Evolutionary conservation across 1,140 invertebrate species (phyloP), one percentile per base, ranked within the genome.

Genomic region (Drosophila trapezifrons): DNA sequence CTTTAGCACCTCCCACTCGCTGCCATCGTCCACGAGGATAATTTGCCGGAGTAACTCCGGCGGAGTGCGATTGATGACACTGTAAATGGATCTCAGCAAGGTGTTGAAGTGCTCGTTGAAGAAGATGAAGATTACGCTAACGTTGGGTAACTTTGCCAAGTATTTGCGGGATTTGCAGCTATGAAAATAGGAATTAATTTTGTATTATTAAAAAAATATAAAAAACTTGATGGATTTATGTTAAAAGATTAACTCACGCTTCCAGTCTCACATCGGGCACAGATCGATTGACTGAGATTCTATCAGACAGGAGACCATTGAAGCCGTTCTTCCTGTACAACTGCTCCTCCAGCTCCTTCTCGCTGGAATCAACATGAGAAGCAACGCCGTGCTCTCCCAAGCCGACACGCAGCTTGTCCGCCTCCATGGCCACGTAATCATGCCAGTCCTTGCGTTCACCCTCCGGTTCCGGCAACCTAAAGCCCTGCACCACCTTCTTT

Each of bases 61-160:
- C 4, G 98, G 98, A n/a, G 97, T 96, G 66, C 97, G 93, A 90
- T 96, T 95, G 1, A 98, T 86, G 10, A 98, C 96, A 91, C 96
- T 98, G 76, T 95, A 94, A 8, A 95, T 96, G 15, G 97, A 98
- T 42, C 98, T 93, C 7, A 99, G 92, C 22, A 99, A 91, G 3
- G 97, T 97, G 59, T 95, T 96, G 94, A 96, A 97, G 92, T 98
- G 97, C 92, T 98, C 98, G 90, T 98, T 98, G 92, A 98, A 97
- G 93, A 99, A 99, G 20, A 98, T 98, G 32, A 99, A 95, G 46
- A 99, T 95, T 8, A 99, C 95, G 92, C 96, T 96, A 29, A 95
- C 96, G 18, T 94, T 95, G 1, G 97, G 97, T 46, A 99, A 91
- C 17, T 95, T 93, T 46, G 94, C 93, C 58, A 96, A 93, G 82